Percentiles rank a stretch among this genome's conserved stretches.
Evolutionary conservation across 2,797 vertebrate species (phyloP).

Genomic region (Gila robusta): DNA sequence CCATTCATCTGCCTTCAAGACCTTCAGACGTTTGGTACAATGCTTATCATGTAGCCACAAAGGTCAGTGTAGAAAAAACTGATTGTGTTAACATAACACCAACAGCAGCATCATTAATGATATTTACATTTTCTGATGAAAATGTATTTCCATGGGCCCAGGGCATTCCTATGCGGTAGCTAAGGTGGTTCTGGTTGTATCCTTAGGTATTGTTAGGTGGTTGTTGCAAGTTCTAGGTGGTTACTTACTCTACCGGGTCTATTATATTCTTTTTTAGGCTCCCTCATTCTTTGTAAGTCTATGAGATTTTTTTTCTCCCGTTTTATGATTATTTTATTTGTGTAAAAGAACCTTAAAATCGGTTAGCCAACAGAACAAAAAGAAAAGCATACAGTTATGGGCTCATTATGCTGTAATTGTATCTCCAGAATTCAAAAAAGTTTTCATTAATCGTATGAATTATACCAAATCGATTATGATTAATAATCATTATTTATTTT

Average conservation of each 20-base stretch:
- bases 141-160: neutral
- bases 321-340: neutral
- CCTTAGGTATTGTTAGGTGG: neutral
- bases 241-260: neutral
- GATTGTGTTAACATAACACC: neutral
- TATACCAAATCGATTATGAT: neutral
- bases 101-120: neutral
- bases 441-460: neutral
- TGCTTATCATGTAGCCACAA: slow-evolving; percentile 50
- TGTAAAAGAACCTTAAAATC: neutral
- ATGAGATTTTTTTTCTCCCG: neutral
- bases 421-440: neutral
- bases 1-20: slow-evolving; percentile 54
- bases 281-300: neutral
- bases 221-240: neutral
- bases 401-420: neutral
- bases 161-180: no score
- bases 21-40: slow-evolving; percentile 32
- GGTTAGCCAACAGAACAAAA: neutral
- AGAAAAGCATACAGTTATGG: neutral
- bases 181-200: neutral
- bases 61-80: slow-evolving; percentile 43
- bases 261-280: neutral
- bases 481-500: neutral
- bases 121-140: neutral